phyloP scores from a whole-genome alignment of 2,888 invertebrate species.

The Drosophila demipolita region DNA sequence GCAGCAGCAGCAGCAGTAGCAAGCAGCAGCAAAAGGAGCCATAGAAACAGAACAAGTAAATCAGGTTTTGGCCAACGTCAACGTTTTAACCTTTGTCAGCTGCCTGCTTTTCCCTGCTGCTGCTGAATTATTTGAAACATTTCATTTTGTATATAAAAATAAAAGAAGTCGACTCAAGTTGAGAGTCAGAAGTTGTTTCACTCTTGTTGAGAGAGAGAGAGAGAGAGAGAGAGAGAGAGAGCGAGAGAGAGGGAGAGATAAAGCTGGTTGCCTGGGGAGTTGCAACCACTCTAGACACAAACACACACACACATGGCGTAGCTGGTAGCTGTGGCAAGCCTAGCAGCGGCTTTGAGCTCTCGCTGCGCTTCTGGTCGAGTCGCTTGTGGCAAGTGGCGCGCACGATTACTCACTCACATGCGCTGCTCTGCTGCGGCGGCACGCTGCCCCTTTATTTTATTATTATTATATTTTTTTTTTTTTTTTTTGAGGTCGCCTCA shows the following conservation, averaged over 20 bases:
- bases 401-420: conserved; percentile 66
- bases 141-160: conserved; percentile 58
- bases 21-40: conserved; percentile 34
- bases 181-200: not conserved
- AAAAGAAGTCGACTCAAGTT: conserved; percentile 32
- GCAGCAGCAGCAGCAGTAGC: conserved; percentile 24
- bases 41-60: conserved; percentile 69
- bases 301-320: not conserved
- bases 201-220: not conserved
- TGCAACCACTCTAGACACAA: conserved; percentile 4
- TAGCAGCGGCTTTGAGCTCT: conserved; percentile 20
- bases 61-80: conserved; percentile 71
- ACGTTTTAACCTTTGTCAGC: conserved; percentile 70
- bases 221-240: not conserved
- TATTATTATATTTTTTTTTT: not conserved
- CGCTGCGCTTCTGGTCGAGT: conserved; percentile 30
- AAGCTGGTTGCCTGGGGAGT: not conserved
- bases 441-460: not conserved
- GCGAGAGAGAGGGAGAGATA: not conserved
- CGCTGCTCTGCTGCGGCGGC: not conserved
- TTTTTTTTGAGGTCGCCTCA: conserved; percentile 68
- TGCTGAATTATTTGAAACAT: conserved; percentile 71
- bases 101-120: conserved; percentile 12
- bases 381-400: conserved; percentile 63
- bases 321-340: conserved; percentile 24